Base-by-base conservation (phyloP, 2,113 vertebrate genomes). In the Amblyornis subalaris region DNA sequence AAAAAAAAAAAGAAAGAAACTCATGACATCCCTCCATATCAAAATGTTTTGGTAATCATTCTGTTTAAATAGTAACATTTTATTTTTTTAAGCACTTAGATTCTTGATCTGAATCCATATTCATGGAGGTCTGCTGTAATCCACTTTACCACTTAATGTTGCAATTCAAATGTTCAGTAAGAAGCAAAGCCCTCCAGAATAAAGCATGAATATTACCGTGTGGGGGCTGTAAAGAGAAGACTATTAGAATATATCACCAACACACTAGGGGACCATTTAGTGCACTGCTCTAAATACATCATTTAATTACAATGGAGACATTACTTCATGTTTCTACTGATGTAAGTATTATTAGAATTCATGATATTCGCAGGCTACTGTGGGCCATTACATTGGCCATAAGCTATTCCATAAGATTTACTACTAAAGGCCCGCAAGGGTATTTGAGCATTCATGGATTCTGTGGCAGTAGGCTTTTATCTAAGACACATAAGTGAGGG, bases 341-440 rank as follows among this genome's bases (percentile, higher is more conserved):
- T 99, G 98, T 99, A 99, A 99, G 99, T 99, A 99, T 99, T 99
- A 99, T 99, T 99, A 99, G 99, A 99, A 99, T 99, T 99, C 99
- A 99, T 99, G 99, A 99, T 99, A 99, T 99, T 99, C 98, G 98
- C 98, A 99, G 98, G 98, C 98, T 99, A 98, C 98, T 98, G 98
- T 98, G 98, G 98, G 98, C 98, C 98, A 98, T 99, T 99, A 98
- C 99, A 99, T 99, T 99, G 98, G 98, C 98, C 98, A 98, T 99
- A 98, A 99, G 98, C 98, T 98, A 98, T 98, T 98, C 98, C 98
- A 98, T 98, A 98, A 99, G 98, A 99, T 99, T 99, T 99, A 99
- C 98, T 98, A 98, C 98, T 98, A 98, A 98, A 98, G 98, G 98
- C 98, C 98, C 98, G 98, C 98, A 98, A 98, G 98, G 98, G 98